Conservation (phyloP, 2,888 invertebrate species). For the Tenthredo amoena region DNA sequence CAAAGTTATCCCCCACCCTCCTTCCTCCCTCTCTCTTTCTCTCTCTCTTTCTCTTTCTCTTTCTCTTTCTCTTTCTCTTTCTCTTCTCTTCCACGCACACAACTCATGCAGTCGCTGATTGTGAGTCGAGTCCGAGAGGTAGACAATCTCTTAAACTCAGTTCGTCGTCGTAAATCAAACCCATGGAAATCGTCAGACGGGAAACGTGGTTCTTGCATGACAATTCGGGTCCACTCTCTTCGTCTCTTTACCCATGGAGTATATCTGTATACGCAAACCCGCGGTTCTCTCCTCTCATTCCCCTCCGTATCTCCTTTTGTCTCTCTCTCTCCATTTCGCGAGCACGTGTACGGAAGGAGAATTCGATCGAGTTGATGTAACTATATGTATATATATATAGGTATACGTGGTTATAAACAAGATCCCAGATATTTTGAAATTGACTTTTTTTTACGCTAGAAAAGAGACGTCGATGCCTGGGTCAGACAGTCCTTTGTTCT, state of each 20-base stretch:
- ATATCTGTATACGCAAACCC: neutral
- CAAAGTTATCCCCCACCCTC: conserved; percentile 1
- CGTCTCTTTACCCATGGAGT: neutral
- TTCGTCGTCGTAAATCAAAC: conserved; percentile 46
- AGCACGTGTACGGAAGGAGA: conserved; percentile 47
- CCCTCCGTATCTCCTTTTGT: neutral
- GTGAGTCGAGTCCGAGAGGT: neutral
- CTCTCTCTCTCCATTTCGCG: neutral
- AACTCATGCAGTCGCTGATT: neutral
- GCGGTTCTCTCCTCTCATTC: neutral
- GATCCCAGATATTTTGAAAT: neutral
- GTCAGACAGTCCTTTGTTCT: neutral
- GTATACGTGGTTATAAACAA: neutral
- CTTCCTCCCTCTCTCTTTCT: too few species aligned
- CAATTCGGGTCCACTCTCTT: conserved; percentile 57
- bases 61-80: neutral
- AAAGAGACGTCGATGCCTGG: conserved; percentile 42
- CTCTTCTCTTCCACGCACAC: neutral
- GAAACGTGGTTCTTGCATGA: conserved; percentile 66
- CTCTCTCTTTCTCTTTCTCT: neutral
- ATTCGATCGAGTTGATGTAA: conserved; percentile 27
- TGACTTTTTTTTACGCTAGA: neutral
- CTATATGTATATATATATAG: neutral
- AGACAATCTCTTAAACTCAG: conserved; percentile 36
- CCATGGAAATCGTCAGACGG: conserved; percentile 61